A percentile compares a stretch with the other conserved stretches of the same genome.
phyloP scores from a whole-genome alignment of 2,888 invertebrate species.

The Aphidoletes aphidimyza region DNA sequence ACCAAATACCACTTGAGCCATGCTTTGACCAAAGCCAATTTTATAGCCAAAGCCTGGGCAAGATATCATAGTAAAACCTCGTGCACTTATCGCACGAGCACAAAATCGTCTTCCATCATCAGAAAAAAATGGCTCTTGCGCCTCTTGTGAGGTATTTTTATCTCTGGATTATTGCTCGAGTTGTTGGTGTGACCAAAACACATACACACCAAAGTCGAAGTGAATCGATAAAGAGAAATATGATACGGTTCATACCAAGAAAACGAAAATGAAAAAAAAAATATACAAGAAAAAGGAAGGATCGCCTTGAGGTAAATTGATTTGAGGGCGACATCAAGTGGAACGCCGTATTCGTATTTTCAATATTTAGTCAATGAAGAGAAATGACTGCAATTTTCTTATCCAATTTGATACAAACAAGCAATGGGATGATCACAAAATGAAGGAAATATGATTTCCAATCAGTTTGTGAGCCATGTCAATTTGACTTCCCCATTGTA shows the following conservation, averaged over 20 bases:
- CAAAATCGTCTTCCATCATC: neutral
- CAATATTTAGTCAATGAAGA: constrained; percentile 25
- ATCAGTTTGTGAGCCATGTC: neutral
- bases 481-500: neutral
- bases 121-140: neutral
- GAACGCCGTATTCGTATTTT: neutral
- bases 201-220: neutral
- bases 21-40: too few species aligned
- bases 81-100: constrained; percentile 7
- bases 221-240: neutral
- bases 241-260: neutral
- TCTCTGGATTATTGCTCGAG: neutral
- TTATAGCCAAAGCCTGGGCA: neutral
- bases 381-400: constrained; percentile 12
- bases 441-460: neutral
- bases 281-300: neutral
- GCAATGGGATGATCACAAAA: constrained; percentile 17
- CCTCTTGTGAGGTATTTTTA: constrained; percentile 38
- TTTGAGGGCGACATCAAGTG: constrained; percentile 45
- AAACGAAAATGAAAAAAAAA: neutral
- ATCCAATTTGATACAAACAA: neutral
- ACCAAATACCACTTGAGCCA: neutral
- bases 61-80: neutral
- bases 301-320: constrained; percentile 25
- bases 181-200: neutral